Conservation (phyloP, 1,140 invertebrate genomes). For the Heliothis virescens region DNA sequence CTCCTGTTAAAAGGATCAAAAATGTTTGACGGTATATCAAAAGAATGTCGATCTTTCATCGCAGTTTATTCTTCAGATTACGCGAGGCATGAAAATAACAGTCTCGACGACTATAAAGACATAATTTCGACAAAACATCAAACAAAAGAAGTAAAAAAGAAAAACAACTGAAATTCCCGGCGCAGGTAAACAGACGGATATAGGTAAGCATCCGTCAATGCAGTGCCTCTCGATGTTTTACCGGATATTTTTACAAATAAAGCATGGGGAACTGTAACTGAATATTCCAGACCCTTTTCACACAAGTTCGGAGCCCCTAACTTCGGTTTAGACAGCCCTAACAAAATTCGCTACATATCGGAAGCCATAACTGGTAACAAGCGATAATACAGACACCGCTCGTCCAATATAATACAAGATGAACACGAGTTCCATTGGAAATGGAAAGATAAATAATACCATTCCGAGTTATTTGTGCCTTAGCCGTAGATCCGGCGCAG, state of each 20-base stretch:
- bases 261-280: not conserved
- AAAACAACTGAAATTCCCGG: constrained; percentile 31
- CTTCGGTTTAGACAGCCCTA: constrained; percentile 56
- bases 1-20: not conserved
- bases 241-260: constrained; percentile 10
- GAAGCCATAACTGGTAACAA: constrained; percentile 56
- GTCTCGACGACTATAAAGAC: constrained; percentile 44
- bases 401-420: constrained; percentile 60
- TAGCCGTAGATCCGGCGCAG: constrained; percentile 42
- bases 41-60: not conserved
- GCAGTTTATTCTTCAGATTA: constrained; percentile 4
- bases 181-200: constrained; percentile 11
- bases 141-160: constrained; percentile 53
- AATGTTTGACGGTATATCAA: not conserved
- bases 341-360: constrained; percentile 59
- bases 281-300: constrained; percentile 52
- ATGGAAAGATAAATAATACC: constrained; percentile 63
- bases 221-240: not conserved
- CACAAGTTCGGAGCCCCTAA: constrained; percentile 53
- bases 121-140: constrained; percentile 55
- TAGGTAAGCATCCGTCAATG: not conserved
- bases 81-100: constrained; percentile 20
- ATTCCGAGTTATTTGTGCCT: constrained; percentile 56
- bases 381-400: constrained; percentile 51
- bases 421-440: constrained; percentile 54